Percentiles rank a stretch among this genome's conserved stretches.
Evolutionary conservation across 2,797 vertebrate species (phyloP).

Genomic region (Onychomys torridus): DNA sequence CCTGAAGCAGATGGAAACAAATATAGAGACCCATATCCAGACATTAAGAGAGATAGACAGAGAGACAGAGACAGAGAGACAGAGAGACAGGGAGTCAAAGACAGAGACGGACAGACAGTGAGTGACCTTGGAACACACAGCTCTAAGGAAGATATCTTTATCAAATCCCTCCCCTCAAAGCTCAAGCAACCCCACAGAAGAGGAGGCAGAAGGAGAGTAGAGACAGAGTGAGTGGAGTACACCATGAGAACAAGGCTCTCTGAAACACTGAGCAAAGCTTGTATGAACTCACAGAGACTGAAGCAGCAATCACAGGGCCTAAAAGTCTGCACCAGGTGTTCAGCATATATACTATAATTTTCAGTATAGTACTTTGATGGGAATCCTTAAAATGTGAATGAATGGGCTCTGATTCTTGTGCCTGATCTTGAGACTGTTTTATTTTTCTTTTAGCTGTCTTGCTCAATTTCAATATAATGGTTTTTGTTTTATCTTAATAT

Average conservation of each 20-base stretch:
- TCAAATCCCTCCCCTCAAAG: background rate
- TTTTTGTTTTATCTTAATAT: background rate
- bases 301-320: background rate
- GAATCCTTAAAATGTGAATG: background rate
- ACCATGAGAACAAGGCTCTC: background rate
- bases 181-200: background rate
- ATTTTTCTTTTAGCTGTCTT: background rate
- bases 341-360: too few species aligned
- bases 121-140: background rate
- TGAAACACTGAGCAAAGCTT: background rate
- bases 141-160: too few species aligned
- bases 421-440: background rate
- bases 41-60: too few species aligned
- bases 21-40: background rate
- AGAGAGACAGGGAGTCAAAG: background rate
- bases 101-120: background rate
- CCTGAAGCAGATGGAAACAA: too few species aligned
- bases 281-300: background rate
- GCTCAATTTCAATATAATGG: background rate
- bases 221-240: background rate
- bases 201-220: background rate
- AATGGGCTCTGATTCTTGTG: background rate
- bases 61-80: background rate
- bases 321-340: accelerated
- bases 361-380: background rate